A percentile compares a stretch with the other conserved stretches of the same genome.
Evolutionary conservation across 2,113 vertebrate species (phyloP).

Genomic region (Anarhynchus alexandrinus): DNA sequence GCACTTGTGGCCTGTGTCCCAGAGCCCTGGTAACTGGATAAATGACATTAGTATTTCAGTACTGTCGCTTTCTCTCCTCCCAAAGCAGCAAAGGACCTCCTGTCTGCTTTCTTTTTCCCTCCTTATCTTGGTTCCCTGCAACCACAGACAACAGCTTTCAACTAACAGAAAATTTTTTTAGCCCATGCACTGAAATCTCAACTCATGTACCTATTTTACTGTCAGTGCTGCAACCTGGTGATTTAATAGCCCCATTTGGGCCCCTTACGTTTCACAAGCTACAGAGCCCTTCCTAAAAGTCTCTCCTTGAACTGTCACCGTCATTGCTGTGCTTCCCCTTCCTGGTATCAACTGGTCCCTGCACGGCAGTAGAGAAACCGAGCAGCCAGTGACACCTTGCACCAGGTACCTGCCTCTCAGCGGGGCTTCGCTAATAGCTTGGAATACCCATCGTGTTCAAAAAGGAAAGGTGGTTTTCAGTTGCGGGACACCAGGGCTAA

Average conservation of each 20-base stretch:
- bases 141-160: not conserved
- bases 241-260: not conserved
- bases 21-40: not conserved
- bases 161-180: not conserved
- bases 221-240: not conserved
- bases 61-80: not conserved
- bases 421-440: not conserved
- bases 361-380: not conserved
- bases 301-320: not conserved
- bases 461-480: not conserved
- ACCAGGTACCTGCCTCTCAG: not conserved
- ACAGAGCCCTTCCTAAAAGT: not conserved
- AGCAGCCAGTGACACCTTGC: not conserved
- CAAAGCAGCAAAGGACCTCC: not conserved
- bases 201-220: rapidly evolving
- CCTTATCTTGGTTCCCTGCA: not conserved
- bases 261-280: not conserved
- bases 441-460: not conserved
- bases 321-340: rapidly evolving
- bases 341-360: not conserved
- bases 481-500: not conserved
- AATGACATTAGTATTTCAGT: not conserved
- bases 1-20: not conserved
- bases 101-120: not conserved
- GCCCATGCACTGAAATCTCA: not conserved